Base-by-base conservation (phyloP, 2,797 vertebrate species). In the Heteromormyrus szaboi region DNA sequence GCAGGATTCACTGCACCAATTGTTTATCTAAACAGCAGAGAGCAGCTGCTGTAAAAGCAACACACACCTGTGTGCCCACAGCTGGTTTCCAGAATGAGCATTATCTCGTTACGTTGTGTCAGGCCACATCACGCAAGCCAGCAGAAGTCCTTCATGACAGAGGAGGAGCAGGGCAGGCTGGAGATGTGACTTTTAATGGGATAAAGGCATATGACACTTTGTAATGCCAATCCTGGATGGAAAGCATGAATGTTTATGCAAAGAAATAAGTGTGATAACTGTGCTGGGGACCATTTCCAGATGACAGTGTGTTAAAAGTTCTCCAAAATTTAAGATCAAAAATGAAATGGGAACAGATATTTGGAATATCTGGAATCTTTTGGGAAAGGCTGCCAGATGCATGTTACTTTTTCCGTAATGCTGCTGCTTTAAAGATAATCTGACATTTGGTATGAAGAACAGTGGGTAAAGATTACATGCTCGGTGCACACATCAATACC, bases 71-170 rank as follows among this genome's bases (percentile, higher is more conserved):
- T 29, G 68, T 50, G 51, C 3, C 86, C 29, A n/a, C 88, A 56
- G 88, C 56, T 89, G 89, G 51, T 87, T 46, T 54, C 37, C 22
- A 46, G 68, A 65, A 65, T 25, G 37, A 89, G 41, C 76, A 4
- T 29, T 51, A 48, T 76, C 86, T 56, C 50, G 76, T 87, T 41
- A 4, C 37, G 2, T 33, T 50, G 46, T 14, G 53, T 22, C 19
- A 41, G 59, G 76, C 76, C 76, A 81, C 33, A 8, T 46, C 76
- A 72, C 29, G 2, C 29, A 17, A 14, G 65, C 29, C 65, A 72
- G 65, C 65, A 33, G 29, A 72, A 72, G 68, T 33, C 29, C 29
- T 37, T 41, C 33, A 37, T 17, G 29, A 37, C 68, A 44, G 37
- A n/a, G 33, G 17, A 79, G 76, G 72, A 44, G 22, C 37, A 81